Conservation (phyloP, 2,888 invertebrate genomes). For the Tetramorium bicarinatum region DNA sequence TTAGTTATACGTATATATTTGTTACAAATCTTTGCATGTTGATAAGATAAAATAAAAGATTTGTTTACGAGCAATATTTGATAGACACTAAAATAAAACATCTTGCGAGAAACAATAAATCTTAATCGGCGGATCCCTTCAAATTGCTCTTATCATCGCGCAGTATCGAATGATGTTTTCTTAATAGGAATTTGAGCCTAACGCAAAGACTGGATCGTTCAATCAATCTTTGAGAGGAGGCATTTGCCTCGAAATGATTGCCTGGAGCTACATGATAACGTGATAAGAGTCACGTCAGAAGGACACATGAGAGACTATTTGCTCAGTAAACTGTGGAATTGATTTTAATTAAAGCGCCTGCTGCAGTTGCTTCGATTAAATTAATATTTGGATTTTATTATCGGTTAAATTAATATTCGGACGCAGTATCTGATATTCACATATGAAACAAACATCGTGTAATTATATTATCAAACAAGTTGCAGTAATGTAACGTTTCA, state of each 20-base stretch:
- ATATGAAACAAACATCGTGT: not conserved
- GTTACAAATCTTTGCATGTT: not conserved
- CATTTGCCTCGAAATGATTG: slow-evolving; percentile 7
- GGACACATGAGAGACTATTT: slow-evolving; percentile 2
- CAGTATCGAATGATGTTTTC: slow-evolving; percentile 4
- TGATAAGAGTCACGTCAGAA: not conserved
- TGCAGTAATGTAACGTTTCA: not conserved
- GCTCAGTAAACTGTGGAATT: not conserved
- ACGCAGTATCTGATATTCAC: not conserved
- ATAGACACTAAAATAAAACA: not conserved
- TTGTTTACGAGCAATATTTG: not conserved
- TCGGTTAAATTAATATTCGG: slow-evolving; percentile 14
- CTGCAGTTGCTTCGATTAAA: slow-evolving; percentile 24
- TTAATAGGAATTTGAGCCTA: not conserved
- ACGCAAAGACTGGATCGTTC: slow-evolving; percentile 1
- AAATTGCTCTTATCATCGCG: not conserved
- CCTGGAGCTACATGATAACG: not conserved
- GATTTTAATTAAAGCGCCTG: slow-evolving; percentile 42
- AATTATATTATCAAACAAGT: slow-evolving; percentile 7
- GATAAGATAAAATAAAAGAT: not conserved
- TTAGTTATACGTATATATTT: not conserved
- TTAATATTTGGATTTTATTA: slow-evolving; percentile 43
- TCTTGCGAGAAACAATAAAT: not conserved
- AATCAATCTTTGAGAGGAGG: slow-evolving; percentile 30
- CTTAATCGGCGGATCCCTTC: not conserved